Evolutionary conservation across 2,113 vertebrate species (phyloP).

Genomic region (Mobula hypostoma): DNA sequence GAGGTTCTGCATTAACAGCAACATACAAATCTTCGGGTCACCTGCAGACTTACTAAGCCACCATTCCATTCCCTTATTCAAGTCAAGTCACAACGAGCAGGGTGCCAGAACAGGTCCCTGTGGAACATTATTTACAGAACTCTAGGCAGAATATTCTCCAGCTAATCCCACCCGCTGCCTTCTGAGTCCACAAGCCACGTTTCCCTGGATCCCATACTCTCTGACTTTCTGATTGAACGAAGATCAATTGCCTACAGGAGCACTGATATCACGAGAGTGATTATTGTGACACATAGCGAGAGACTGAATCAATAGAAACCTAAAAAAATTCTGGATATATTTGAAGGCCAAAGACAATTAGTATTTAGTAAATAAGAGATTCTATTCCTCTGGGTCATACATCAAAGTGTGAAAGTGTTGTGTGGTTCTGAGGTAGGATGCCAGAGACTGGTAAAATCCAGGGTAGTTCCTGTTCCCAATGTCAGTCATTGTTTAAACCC

Average conservation of each 20-base stretch:
- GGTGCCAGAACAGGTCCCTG: too few species aligned
- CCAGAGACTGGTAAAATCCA: not conserved
- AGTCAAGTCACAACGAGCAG: not conserved
- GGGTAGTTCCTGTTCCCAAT: slow-evolving; percentile 14
- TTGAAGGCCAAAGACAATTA: not conserved
- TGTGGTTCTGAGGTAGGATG: not conserved
- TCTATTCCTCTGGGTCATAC: not conserved
- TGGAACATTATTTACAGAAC: too few species aligned
- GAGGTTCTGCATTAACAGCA: too few species aligned
- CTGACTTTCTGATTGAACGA: too few species aligned
- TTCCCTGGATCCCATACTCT: too few species aligned
- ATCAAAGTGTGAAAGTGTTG: not conserved
- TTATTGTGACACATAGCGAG: too few species aligned
- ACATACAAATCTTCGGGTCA: too few species aligned
- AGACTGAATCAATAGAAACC: not conserved
- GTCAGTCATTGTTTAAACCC: slow-evolving; percentile 5
- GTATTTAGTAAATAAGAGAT: not conserved
- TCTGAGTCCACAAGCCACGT: too few species aligned
- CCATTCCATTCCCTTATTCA: too few species aligned
- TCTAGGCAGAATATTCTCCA: too few species aligned
- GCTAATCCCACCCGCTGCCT: too few species aligned
- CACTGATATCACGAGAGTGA: not conserved
- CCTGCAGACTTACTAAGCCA: too few species aligned
- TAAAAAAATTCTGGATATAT: not conserved
- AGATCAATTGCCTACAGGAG: not conserved